These are phyloP conservation scores for Eublepharis macularius DNA, from an alignment of 2,113 vertebrate genomes.

Conservation along the genomic window DNA sequence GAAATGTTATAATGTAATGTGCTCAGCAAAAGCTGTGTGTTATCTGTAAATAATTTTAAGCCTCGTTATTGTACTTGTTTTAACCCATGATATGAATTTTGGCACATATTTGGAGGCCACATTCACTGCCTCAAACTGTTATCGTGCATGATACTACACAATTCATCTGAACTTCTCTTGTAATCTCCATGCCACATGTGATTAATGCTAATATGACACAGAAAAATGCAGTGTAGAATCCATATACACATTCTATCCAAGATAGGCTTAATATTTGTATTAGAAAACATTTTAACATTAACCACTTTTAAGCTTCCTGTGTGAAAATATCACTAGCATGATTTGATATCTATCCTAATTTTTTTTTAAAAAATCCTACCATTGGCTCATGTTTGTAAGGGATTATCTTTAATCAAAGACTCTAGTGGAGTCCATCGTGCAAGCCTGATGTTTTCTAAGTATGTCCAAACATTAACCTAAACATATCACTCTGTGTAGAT, in stretches of 20 bases:
- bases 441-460: no score
- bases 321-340: background rate
- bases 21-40: no score
- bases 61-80: no score
- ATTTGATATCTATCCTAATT: background rate
- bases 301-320: background rate
- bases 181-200: background rate
- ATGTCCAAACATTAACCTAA: background rate
- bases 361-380: background rate
- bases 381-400: no score
- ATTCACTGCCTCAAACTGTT: background rate
- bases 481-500: background rate
- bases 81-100: background rate
- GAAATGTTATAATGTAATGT: no score
- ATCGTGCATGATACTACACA: background rate
- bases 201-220: background rate
- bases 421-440: background rate
- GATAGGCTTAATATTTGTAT: background rate
- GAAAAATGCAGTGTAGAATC: background rate
- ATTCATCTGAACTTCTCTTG: background rate
- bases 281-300: background rate
- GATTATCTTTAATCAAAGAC: background rate
- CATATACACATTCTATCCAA: no score
- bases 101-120: background rate
- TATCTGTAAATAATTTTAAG: no score